Evolutionary conservation across 1,140 invertebrate genomes (phyloP).

Genomic region (Telenomus remus): DNA sequence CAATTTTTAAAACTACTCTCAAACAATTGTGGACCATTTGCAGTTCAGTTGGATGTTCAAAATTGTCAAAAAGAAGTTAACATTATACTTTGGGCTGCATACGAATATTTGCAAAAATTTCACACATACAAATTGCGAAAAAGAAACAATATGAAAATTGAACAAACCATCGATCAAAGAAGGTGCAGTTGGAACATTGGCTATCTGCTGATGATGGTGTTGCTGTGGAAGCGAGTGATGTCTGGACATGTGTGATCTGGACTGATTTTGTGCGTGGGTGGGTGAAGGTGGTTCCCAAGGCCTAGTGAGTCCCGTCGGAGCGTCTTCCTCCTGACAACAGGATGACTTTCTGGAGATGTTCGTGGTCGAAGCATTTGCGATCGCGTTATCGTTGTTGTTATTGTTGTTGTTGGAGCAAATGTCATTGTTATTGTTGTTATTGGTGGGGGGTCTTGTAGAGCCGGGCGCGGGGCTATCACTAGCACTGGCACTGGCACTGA

Average conservation of each 20-base stretch:
- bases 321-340: conserved; percentile 67
- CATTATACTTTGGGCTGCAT: no score
- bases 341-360: conserved; percentile 44
- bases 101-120: no score
- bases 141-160: not conserved
- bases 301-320: conserved; percentile 60
- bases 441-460: conserved; percentile 54
- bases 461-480: conserved; percentile 68
- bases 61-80: no score
- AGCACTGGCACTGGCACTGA: conserved; percentile 71
- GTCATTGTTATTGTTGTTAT: conserved; percentile 42
- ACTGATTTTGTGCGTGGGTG: conserved; percentile 63
- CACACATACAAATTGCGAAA: no score
- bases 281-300: conserved; percentile 73
- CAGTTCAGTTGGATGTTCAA: no score
- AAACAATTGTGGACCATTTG: no score
- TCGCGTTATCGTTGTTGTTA: conserved; percentile 53
- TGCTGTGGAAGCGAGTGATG: conserved; percentile 63
- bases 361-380: conserved; percentile 52
- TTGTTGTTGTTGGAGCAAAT: conserved; percentile 60
- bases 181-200: conserved; percentile 61
- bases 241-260: conserved; percentile 65
- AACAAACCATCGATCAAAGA: conserved; percentile 69
- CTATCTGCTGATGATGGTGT: conserved; percentile 67
- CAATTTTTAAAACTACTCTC: no score